phyloP scores from a whole-genome alignment of 2,888 invertebrate species.

The Euplexia lucipara region DNA sequence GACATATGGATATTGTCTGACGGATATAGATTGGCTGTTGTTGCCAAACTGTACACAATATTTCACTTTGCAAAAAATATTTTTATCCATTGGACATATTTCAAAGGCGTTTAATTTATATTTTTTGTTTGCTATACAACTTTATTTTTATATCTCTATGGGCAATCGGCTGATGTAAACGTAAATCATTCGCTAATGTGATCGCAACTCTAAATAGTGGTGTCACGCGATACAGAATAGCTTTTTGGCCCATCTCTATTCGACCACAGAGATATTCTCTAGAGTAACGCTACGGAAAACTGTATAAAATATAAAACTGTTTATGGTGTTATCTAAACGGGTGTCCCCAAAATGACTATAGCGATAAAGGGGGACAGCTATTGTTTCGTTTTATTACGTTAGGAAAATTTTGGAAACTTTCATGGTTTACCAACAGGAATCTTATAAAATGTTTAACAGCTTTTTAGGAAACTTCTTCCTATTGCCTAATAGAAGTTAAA shows the following conservation, averaged over 20 bases:
- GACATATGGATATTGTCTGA: no score
- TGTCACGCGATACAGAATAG: constrained; percentile 40
- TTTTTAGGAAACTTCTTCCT: not conserved
- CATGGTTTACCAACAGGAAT: not conserved
- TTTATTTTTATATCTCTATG: constrained; percentile 27
- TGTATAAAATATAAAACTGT: constrained; percentile 42
- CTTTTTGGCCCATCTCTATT: constrained; percentile 31
- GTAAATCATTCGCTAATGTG: constrained; percentile 35
- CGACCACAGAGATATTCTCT: constrained; percentile 33
- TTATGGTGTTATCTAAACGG: constrained; percentile 36
- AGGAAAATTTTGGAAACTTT: constrained; percentile 23
- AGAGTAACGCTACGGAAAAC: constrained; percentile 33
- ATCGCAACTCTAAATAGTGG: constrained; percentile 16
- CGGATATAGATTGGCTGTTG: no score
- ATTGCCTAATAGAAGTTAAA: not conserved
- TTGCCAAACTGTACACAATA: not conserved
- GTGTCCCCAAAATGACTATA: constrained; percentile 18
- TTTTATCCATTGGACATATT: constrained; percentile 29
- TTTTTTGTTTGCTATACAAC: constrained; percentile 27
- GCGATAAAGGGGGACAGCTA: constrained; percentile 37
- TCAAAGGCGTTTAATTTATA: constrained; percentile 30
- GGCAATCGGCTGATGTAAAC: constrained; percentile 18
- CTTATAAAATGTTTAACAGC: not conserved
- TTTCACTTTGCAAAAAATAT: not conserved
- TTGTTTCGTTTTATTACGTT: constrained; percentile 49